These are phyloP conservation scores for Parasteatoda lunata DNA, from an alignment of 2,888 invertebrate genomes.

Conservation along the genomic window DNA sequence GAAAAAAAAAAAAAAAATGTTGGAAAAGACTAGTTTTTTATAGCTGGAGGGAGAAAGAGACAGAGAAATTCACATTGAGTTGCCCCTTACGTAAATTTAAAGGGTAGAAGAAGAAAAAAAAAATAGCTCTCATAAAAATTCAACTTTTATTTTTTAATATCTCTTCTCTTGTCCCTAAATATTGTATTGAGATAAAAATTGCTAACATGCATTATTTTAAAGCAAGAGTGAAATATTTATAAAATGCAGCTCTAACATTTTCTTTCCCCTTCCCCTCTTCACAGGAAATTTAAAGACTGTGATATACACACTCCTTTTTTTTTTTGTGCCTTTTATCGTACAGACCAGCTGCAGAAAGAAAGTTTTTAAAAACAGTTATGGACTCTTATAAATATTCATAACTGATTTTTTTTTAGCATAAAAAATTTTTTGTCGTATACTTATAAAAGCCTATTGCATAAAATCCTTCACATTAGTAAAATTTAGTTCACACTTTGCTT, in stretches of 20 bases:
- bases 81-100: conserved; percentile 24
- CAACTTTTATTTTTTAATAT: neutral
- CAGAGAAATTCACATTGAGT: conserved; percentile 19
- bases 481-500: too few species aligned
- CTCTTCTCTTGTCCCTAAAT: conserved; percentile 19
- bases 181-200: conserved; percentile 25
- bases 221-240: neutral
- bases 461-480: too few species aligned
- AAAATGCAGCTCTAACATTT: neutral
- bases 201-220: conserved; percentile 32
- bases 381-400: neutral
- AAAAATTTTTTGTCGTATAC: too few species aligned
- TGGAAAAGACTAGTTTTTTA: neutral
- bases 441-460: too few species aligned
- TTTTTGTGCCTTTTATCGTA: neutral
- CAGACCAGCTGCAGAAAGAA: neutral
- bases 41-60: conserved; percentile 4
- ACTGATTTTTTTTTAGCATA: too few species aligned
- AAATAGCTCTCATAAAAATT: neutral
- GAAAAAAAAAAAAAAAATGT: conserved; percentile 16
- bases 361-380: neutral
- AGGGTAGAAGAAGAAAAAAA: neutral
- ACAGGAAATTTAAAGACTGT: neutral
- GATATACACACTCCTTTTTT: too few species aligned
- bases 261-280: neutral